These are phyloP conservation scores for Eumeta japonica DNA, from an alignment of 1,140 invertebrate genomes.

Conservation along the genomic window DNA sequence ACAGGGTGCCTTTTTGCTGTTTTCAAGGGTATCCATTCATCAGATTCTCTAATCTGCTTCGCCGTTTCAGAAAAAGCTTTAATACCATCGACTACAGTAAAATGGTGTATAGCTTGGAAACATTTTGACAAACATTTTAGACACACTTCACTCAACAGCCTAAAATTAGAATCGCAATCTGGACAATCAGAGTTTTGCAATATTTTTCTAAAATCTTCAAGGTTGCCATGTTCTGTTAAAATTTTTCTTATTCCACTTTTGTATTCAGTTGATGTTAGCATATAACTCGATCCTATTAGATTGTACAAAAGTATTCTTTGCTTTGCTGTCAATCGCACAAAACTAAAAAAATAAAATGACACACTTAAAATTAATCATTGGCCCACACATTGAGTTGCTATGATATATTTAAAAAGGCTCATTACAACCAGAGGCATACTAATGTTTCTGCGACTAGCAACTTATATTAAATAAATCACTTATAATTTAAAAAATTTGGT, in stretches of 20 bases:
- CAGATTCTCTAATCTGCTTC: slow-evolving; percentile 28
- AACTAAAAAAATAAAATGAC: slow-evolving; percentile 26
- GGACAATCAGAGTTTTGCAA: slow-evolving; percentile 20
- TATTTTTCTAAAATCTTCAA: slow-evolving; percentile 21
- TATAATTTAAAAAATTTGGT: too few species aligned
- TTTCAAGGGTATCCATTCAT: slow-evolving; percentile 39
- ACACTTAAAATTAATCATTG: too few species aligned
- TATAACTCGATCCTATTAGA: slow-evolving; percentile 28
- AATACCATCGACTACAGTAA: slow-evolving; percentile 41
- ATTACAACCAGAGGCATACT: too few species aligned
- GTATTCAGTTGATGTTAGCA: slow-evolving; percentile 30
- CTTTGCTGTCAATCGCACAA: slow-evolving; percentile 35
- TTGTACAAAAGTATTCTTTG: slow-evolving; percentile 45
- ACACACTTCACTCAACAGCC: slow-evolving; percentile 45
- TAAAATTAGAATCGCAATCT: slow-evolving; percentile 29
- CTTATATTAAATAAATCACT: too few species aligned
- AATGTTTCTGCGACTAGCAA: too few species aligned
- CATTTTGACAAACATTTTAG: slow-evolving; percentile 49
- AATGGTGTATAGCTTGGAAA: slow-evolving; percentile 49
- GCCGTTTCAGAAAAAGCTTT: slow-evolving; percentile 49
- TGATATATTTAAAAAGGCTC: too few species aligned
- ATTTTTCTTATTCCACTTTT: slow-evolving; percentile 38
- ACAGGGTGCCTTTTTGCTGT: slow-evolving; percentile 59
- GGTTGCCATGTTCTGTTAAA: slow-evolving; percentile 37
- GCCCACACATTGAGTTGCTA: too few species aligned